These are phyloP conservation scores for Pogonognathellus flavescens DNA, from an alignment of 1,140 invertebrate species.

Conservation along the genomic window DNA sequence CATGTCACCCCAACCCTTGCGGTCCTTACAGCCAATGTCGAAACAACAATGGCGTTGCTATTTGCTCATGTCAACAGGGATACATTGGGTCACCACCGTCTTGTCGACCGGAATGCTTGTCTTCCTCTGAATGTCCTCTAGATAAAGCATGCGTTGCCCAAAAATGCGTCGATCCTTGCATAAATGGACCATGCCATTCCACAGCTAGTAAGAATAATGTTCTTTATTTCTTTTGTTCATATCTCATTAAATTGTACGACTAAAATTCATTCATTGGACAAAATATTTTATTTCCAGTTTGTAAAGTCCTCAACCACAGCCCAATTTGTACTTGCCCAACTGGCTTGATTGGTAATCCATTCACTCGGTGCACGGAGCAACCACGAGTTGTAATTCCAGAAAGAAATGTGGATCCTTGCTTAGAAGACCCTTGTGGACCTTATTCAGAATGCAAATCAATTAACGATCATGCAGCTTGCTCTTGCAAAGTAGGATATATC, in stretches of 20 bases:
- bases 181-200: constrained; percentile 71
- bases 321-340: constrained; percentile 79
- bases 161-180: constrained; percentile 76
- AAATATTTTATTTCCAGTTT: constrained; percentile 76
- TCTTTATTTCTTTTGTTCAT: too few relatives aligned
- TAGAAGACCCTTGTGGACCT: constrained; percentile 83
- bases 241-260: too few relatives aligned
- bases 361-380: constrained; percentile 33
- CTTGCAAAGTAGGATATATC: background rate
- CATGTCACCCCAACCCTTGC: constrained; percentile 83
- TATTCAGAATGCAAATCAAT: constrained; percentile 84
- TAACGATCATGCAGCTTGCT: constrained; percentile 83
- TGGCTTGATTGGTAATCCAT: constrained; percentile 69
- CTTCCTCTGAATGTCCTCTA: constrained; percentile 77
- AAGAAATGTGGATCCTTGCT: constrained; percentile 75
- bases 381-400: constrained; percentile 8
- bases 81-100: constrained; percentile 79
- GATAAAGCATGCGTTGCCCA: constrained; percentile 79
- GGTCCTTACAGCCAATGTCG: constrained; percentile 82
- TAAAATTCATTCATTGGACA: constrained; percentile 78
- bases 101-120: constrained; percentile 76
- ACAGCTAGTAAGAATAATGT: constrained; percentile 70
- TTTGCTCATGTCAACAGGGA: constrained; percentile 79
- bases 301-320: constrained; percentile 84
- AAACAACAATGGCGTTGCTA: constrained; percentile 84